These are phyloP conservation scores for Bostrychus sinensis DNA, from an alignment of 2,113 vertebrate genomes.

Conservation along the genomic window DNA sequence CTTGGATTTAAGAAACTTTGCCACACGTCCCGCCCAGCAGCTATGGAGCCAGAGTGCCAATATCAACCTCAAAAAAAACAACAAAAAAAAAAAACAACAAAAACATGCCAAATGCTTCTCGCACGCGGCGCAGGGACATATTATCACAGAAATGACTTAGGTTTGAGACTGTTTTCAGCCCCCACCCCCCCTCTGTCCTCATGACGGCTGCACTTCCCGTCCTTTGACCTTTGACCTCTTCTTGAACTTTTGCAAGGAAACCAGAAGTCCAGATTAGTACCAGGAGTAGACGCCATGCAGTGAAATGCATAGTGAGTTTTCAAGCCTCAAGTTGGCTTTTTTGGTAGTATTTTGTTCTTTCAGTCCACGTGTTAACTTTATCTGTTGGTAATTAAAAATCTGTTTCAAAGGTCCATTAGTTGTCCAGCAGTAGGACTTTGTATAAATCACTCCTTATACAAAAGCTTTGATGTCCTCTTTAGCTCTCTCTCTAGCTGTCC, in stretches of 20 bases:
- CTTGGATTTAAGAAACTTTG: conserved; percentile 26
- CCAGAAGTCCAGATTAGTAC: conserved; percentile 50
- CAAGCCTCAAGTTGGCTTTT: conserved; percentile 50
- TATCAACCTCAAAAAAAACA: conserved; percentile 46
- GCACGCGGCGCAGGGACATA: conserved; percentile 38
- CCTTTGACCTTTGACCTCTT: conserved; percentile 40
- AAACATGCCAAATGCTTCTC: conserved; percentile 70
- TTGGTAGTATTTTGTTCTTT: conserved; percentile 64
- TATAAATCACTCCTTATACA: conserved; percentile 75
- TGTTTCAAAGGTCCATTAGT: conserved; percentile 69
- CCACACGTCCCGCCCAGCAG: conserved; percentile 30
- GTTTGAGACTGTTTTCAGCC: conserved; percentile 28
- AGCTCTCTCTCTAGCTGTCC: conserved; percentile 67
- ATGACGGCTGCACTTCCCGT: conserved; percentile 46
- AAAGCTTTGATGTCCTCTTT: conserved; percentile 76
- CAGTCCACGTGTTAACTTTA: conserved; percentile 71
- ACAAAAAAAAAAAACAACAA: conserved; percentile 3
- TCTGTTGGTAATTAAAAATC: conserved; percentile 69
- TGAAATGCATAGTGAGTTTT: conserved; percentile 50
- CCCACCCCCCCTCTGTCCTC: conserved; percentile 32
- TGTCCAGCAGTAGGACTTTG: conserved; percentile 75
- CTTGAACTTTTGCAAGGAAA: conserved; percentile 45
- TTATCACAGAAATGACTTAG: conserved; percentile 29
- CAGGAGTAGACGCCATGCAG: conserved; percentile 68
- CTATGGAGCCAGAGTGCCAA: conserved; percentile 64